Percentiles rank a stretch among this genome's conserved stretches.
phyloP scores from a whole-genome alignment of 2,888 invertebrate species.

The Pelosia muscerda region DNA sequence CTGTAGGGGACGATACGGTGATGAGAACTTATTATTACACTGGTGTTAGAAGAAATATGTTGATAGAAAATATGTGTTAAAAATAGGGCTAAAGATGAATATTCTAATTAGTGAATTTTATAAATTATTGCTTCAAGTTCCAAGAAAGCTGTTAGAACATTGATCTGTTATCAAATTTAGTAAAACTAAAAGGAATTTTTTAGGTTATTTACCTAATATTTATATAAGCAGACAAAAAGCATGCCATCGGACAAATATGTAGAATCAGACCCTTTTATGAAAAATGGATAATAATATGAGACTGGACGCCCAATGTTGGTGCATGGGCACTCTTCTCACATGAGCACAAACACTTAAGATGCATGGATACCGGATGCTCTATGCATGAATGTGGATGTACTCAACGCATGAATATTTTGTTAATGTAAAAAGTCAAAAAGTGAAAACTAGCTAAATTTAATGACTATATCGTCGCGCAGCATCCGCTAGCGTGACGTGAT shows the following conservation, averaged over 20 bases:
- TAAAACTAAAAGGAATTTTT: too few species aligned
- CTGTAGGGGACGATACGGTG: constrained; percentile 50
- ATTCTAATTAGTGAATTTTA: too few species aligned
- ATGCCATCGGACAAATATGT: neutral
- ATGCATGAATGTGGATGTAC: too few species aligned
- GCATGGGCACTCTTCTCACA: neutral
- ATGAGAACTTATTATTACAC: too few species aligned
- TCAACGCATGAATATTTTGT: neutral
- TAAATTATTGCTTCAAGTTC: too few species aligned
- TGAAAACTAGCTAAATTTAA: too few species aligned
- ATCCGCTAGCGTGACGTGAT: too few species aligned
- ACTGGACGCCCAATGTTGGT: neutral
- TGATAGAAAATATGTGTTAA: neutral
- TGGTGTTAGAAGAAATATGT: neutral
- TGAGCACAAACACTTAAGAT: neutral
- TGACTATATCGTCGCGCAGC: too few species aligned
- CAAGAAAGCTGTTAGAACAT: neutral
- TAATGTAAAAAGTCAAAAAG: too few species aligned
- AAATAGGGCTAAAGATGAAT: neutral
- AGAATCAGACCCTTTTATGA: too few species aligned
- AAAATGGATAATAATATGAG: neutral
- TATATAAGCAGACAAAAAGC: neutral
- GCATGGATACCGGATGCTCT: neutral
- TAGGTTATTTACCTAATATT: too few species aligned
- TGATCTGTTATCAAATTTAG: neutral